Conservation (phyloP, 2,797 vertebrate species). For the Anas flavirostris region DNA sequence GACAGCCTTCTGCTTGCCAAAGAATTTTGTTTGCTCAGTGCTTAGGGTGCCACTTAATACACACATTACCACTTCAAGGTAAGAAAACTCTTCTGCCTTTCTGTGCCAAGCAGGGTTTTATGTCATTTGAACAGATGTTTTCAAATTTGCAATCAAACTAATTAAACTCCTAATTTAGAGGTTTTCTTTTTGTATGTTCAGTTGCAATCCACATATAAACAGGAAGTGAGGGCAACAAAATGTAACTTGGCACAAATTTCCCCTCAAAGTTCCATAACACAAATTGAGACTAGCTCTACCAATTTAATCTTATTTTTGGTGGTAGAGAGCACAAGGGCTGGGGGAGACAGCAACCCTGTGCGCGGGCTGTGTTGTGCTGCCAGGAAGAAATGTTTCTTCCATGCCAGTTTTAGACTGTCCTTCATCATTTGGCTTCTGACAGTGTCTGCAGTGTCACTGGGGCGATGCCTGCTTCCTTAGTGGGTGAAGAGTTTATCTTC, state of each 20-base stretch:
- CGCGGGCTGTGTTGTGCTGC: accelerated
- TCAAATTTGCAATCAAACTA: background rate
- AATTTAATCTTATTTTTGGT: background rate
- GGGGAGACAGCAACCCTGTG: background rate
- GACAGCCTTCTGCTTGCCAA: background rate
- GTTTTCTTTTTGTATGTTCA: background rate
- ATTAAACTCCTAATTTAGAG: background rate
- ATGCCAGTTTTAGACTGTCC: background rate
- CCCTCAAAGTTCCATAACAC: background rate
- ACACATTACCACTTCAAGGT: background rate
- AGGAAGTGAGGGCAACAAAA: background rate
- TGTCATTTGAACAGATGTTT: background rate
- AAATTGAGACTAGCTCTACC: background rate
- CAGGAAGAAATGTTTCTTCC: background rate
- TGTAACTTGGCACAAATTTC: background rate
- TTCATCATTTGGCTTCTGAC: background rate
- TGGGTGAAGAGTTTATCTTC: background rate
- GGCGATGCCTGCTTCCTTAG: background rate
- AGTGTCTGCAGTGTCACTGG: background rate
- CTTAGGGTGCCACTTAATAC: background rate
- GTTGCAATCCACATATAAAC: background rate
- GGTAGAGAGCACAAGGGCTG: background rate
- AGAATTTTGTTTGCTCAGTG: background rate
- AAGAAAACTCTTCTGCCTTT: background rate
- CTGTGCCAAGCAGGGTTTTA: background rate